Conservation (phyloP, 2,113 vertebrate genomes). For the Progne subis region DNA sequence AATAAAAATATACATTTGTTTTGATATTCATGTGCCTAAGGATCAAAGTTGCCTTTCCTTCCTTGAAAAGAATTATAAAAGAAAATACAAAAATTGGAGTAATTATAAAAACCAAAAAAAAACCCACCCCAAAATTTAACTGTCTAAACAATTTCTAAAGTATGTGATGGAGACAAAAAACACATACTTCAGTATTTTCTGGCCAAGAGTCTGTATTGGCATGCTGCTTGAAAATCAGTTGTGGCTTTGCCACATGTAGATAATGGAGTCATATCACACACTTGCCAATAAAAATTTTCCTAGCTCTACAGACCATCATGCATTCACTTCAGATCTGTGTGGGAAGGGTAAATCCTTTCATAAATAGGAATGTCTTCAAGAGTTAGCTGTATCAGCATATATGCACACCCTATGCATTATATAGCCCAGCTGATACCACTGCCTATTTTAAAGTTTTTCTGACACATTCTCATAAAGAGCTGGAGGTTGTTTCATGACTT, state of each 20-base stretch:
- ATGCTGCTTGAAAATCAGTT: neutral
- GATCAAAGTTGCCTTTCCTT: neutral
- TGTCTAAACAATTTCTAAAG: neutral
- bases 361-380: neutral
- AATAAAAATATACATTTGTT: neutral
- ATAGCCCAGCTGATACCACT: neutral
- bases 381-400: neutral
- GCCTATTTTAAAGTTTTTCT: neutral
- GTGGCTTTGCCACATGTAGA: slow-evolving; percentile 20
- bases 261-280: neutral
- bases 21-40: neutral
- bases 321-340: neutral
- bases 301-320: neutral
- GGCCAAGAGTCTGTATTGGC: neutral
- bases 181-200: neutral
- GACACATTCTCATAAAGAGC: neutral
- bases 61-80: neutral
- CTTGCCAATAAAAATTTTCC: slow-evolving; percentile 6
- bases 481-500: neutral
- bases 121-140: neutral
- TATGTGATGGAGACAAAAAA: neutral
- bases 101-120: neutral
- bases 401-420: neutral
- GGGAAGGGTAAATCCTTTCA: neutral
- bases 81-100: neutral